Evolutionary conservation across 2,797 vertebrate species (phyloP), one percentile per base, ranked within the genome.

Genomic region (Tachyglossus aculeatus): DNA sequence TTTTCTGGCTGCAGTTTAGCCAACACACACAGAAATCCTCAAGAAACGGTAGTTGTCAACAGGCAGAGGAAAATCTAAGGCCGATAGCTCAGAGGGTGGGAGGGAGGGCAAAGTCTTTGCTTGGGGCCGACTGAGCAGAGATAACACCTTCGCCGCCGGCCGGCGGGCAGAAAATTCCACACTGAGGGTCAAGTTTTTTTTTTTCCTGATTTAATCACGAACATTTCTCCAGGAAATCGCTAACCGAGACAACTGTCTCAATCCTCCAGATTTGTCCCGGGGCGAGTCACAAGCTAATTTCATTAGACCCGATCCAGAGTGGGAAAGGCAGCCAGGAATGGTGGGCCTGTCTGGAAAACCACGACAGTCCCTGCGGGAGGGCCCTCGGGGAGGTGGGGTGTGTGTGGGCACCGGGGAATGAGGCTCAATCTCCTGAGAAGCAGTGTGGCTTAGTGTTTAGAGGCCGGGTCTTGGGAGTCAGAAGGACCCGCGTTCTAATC

Each of bases 171-270:
- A 69, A 86, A 86, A 74, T 77, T 85, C 82, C 74, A 62, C 74
- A 74, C 86, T 66, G 70, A 57, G 55, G 74, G 65, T 79, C 76
- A 88, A 78, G 82, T 83, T 59, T 81, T 82, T 74, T 61, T 68
- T 8, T 69, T 81, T 77, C 80, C 69, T 15, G 44, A 80, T 82
- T 86, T 90, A 90, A 87, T 89, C 5, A 74, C 86, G 86, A 87
- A 84, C 77, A 79, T 79, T 71, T 86, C 76, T 68, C 66, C 67
- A 77, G 79, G 71, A 88, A 88, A 75, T 65, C 86, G 86, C 78
- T 72, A 89, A 79, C 41, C n/a, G 61, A 84, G 24, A 56, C 59
- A 76, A 83, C 81, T 85, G 82, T 88, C 76, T 86, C 85, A 67
- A 84, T 88, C 85, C 71, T 73, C 81, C 75, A 86, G 71, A 74